Evolutionary conservation across 2,888 invertebrate species (phyloP), one percentile per base, ranked within the genome.

Genomic region (Empis stercorea): DNA sequence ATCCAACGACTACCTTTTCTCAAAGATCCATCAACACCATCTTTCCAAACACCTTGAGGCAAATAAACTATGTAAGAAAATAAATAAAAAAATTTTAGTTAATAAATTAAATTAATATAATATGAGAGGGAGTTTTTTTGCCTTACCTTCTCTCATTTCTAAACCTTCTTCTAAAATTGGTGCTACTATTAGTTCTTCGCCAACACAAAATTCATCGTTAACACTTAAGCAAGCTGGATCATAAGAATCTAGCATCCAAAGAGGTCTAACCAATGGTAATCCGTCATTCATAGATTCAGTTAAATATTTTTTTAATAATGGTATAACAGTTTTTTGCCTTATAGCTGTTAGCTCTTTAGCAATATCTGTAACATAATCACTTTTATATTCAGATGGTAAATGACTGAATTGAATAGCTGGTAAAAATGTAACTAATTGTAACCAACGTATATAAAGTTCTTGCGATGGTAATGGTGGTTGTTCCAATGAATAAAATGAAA

Each of bases 361-460:
- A 64, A 87, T 78, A 48, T 86, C 84, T 11, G 86, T 70, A 1
- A 89, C 81, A 41, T 76, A 73, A 39, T 84, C 81, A 59, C 86
- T 84, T 27, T 84, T 86, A 59, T 91, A 94, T 62, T 87, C 85
- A 62, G 87, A 88, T 0, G 96, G 95, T 38, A 91, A 70, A 60
- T 89, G 83, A 0, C 89, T 89, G 57, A 92, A 93, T 61, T 93
- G 84, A 69, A 96, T 85, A 1, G 91, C 86, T 0, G 95, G 94
- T 57, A 96, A 70, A 64, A 94, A 95, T 0, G 88, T 86, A 2
- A 87, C 84, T 60, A 95, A 71, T 62, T 94, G 91, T 46, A 93
- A 66, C 95, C 95, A 96, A 49, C 94, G 75, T 54, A 89, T 79
- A 59, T 87, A 93, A 45, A 94, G 68, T 61, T 94, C 92, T 52